These are phyloP conservation scores for Muntiacus muntjak DNA, from an alignment of 2,113 vertebrate genomes.

Conservation along the genomic window DNA sequence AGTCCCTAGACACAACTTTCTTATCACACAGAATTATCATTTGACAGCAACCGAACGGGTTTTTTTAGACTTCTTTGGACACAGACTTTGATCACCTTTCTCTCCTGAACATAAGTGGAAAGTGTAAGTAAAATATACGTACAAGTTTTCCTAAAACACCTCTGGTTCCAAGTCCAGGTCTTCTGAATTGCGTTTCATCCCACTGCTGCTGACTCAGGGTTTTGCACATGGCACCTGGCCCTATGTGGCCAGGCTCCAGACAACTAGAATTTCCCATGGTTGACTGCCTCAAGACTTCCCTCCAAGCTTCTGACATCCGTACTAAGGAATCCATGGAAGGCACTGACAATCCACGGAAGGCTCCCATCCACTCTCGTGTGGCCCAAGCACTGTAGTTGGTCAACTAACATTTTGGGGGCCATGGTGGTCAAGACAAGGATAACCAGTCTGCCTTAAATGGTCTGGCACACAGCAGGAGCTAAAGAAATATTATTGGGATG, in stretches of 20 bases:
- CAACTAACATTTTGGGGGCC: background rate
- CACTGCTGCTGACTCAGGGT: background rate
- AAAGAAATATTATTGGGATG: too few species aligned
- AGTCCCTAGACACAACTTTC: background rate
- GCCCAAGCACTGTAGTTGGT: background rate
- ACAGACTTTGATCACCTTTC: background rate
- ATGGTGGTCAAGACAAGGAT: background rate
- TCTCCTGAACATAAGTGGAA: background rate
- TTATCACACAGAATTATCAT: background rate
- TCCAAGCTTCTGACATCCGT: background rate
- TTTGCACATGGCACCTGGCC: background rate
- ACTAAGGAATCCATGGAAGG: background rate
- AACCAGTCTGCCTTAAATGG: background rate
- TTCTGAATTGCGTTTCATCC: background rate
- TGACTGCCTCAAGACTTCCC: background rate
- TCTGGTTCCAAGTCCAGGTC: background rate
- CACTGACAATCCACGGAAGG: accelerated
- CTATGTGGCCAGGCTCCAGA: background rate
- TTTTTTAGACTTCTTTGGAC: background rate
- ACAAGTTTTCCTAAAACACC: background rate
- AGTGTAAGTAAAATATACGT: background rate
- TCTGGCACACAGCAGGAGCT: background rate
- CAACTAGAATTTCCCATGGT: accelerated
- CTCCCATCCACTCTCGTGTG: accelerated
- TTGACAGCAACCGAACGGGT: background rate